These are phyloP conservation scores for Shinisaurus crocodilurus DNA, from an alignment of 2,113 vertebrate species.

Conservation along the genomic window DNA sequence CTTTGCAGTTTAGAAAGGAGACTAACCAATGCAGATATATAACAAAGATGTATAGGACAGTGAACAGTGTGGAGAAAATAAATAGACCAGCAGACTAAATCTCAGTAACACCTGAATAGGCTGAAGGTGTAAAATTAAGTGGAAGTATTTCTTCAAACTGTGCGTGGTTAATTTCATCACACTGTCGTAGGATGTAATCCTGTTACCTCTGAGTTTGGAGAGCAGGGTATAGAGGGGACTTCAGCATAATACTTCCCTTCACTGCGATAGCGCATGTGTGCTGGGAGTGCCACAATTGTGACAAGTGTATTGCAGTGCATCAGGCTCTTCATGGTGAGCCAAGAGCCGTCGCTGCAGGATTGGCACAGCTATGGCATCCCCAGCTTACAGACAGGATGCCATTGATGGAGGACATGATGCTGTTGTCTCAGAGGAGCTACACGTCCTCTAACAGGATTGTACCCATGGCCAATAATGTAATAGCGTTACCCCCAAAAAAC, in stretches of 20 bases:
- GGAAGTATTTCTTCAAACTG: background rate
- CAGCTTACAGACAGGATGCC: background rate
- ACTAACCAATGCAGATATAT: background rate
- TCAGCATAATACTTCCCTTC: background rate
- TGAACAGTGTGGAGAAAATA: background rate
- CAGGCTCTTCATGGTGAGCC: background rate
- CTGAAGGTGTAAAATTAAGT: background rate
- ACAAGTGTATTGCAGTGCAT: background rate
- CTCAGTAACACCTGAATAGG: background rate
- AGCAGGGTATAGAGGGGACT: background rate
- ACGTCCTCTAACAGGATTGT: background rate
- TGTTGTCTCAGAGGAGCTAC: background rate
- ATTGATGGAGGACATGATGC: background rate
- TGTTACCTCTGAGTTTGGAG: background rate
- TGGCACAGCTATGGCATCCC: background rate
- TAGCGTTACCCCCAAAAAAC: background rate
- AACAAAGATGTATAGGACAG: background rate
- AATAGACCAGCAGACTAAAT: background rate
- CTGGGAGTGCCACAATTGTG: background rate
- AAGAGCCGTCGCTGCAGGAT: background rate
- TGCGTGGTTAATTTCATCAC: background rate
- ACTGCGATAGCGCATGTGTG: background rate
- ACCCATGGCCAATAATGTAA: background rate
- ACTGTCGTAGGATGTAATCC: background rate
- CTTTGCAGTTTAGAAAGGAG: background rate